Evolutionary conservation across 2,113 vertebrate genomes (phyloP), one percentile per base, ranked within the genome.

Genomic region (Rhodinocichla rosea): DNA sequence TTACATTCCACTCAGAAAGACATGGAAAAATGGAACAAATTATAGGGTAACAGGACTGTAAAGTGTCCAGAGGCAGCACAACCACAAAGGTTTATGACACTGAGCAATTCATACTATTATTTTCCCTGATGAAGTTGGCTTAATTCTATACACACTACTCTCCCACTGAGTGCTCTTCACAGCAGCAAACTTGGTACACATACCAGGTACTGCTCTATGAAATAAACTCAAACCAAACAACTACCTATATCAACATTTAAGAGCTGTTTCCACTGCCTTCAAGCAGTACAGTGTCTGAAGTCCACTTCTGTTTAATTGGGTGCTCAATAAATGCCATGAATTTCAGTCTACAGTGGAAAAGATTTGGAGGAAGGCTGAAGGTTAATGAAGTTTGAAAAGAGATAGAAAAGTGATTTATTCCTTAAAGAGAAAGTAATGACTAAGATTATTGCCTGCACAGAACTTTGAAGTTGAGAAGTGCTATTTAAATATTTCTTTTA

Each of bases 381-480:
- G 67, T 79, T 92, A 95, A 92, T 6, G 9, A 92, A 85, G 33
- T 67, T 70, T 65, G 35, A 78, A 49, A 77, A 86, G 47, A 93
- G 63, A 77, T 21, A n/a, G 82, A 73, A 75, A 77, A 96, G 16
- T 83, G 42, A 77, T 80, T 77, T 73, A 62, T 55, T 78, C 40
- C 28, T 87, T 75, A 35, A 83, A 52, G 32, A 92, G 52, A 82
- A 83, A 44, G 39, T 57, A 71, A 20, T 53, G 32, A 88, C 50
- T 80, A 80, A 59, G 47, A 86, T 40, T 74, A 71, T 19, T 78
- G 83, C 64, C 68, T 56, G 47, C 76, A 83, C 9, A 67, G 56
- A 50, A 88, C 88, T 94, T 28, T 53, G 73, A 92, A 95, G 91
- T 79, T 89, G 52, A 81, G 63, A 78, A 88, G 40, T 57, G 27